Percentiles rank a stretch among this genome's conserved stretches.
Conservation (phyloP, 2,888 invertebrate species). For the Macaria liturata region DNA sequence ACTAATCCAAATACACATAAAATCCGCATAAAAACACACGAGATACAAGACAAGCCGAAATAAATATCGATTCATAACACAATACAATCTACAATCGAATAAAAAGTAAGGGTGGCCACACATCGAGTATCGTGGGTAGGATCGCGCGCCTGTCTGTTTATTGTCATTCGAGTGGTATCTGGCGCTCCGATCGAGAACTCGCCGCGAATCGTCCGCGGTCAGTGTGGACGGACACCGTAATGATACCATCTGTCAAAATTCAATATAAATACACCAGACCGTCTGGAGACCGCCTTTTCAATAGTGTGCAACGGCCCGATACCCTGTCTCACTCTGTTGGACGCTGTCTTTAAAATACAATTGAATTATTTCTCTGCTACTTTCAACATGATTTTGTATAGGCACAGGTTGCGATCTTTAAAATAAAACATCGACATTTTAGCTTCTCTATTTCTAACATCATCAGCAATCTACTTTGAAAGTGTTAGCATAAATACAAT, state of each 20-base stretch:
- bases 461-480: too few relatives aligned
- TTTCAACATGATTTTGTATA: too few relatives aligned
- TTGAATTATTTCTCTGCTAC: not conserved
- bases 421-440: too few relatives aligned
- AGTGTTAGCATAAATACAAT: too few relatives aligned
- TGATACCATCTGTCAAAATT: slow-evolving; percentile 66
- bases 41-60: slow-evolving; percentile 62
- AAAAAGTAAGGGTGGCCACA: slow-evolving; percentile 74
- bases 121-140: slow-evolving; percentile 60
- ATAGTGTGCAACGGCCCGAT: slow-evolving; percentile 12
- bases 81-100: slow-evolving; percentile 78
- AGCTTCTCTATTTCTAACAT: too few relatives aligned
- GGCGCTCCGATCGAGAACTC: slow-evolving; percentile 56
- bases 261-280: slow-evolving; percentile 32
- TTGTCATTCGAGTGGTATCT: slow-evolving; percentile 69
- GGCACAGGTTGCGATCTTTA: too few relatives aligned
- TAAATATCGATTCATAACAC: slow-evolving; percentile 79
- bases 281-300: slow-evolving; percentile 27
- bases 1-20: slow-evolving; percentile 40
- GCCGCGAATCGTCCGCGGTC: slow-evolving; percentile 51
- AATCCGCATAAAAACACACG: slow-evolving; percentile 60
- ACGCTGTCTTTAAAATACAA: slow-evolving; percentile 3
- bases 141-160: slow-evolving; percentile 65
- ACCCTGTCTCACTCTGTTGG: slow-evolving; percentile 4
- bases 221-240: slow-evolving; percentile 48